These are phyloP conservation scores for Lateolabrax maculatus DNA, from an alignment of 2,797 vertebrate species.

Conservation along the genomic window DNA sequence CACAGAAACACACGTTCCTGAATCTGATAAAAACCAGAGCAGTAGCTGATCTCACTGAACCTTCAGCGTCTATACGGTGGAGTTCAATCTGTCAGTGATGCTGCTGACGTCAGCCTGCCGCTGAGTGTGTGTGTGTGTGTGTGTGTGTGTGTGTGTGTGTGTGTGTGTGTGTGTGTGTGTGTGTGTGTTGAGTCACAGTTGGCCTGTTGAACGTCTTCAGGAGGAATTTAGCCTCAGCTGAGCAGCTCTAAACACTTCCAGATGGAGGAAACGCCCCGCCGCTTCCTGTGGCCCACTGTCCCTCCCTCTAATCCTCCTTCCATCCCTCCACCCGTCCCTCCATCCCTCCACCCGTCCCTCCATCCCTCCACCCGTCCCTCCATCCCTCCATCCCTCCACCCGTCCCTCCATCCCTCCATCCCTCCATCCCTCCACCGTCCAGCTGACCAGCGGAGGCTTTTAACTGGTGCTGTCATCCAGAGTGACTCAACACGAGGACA, in stretches of 20 bases:
- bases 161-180: conserved; percentile 11
- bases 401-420: background rate
- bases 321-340: background rate
- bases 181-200: conserved; percentile 40
- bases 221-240: conserved; percentile 70
- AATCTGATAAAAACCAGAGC: background rate
- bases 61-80: background rate
- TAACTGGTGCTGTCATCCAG: conserved; percentile 38
- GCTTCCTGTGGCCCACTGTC: conserved; percentile 45
- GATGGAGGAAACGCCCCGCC: conserved; percentile 72
- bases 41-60: conserved; percentile 28
- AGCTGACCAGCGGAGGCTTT: conserved; percentile 34
- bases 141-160: conserved; percentile 18
- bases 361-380: conserved; percentile 29
- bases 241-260: conserved; percentile 75
- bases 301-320: conserved; percentile 26
- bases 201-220: conserved; percentile 31
- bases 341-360: conserved; percentile 8
- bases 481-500: conserved; percentile 37
- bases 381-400: background rate
- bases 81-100: conserved; percentile 25
- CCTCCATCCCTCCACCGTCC: conserved; percentile 10
- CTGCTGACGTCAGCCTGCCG: conserved; percentile 26
- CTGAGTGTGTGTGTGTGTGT: too few relatives aligned
- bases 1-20: background rate